These are phyloP conservation scores for Hydrochoerus hydrochaeris DNA, from an alignment of 2,113 vertebrate species.

Conservation along the genomic window DNA sequence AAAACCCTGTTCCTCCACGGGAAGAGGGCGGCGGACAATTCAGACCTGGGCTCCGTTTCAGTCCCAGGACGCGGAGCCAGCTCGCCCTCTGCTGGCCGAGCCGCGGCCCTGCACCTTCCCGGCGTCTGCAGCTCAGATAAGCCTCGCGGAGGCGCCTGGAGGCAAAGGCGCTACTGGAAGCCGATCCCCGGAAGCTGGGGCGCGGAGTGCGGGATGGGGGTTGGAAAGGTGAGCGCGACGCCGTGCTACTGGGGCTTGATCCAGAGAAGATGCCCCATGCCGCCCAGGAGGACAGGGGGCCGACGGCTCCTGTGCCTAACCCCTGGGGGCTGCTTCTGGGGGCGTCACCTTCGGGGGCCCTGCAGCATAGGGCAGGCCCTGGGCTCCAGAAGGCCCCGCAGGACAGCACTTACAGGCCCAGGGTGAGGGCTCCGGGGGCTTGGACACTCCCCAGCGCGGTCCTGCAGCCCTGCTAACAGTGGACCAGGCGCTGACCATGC, in stretches of 20 bases:
- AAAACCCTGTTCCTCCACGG: background rate
- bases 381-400: background rate
- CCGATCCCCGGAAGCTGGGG: background rate
- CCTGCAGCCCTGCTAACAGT: background rate
- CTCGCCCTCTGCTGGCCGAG: background rate
- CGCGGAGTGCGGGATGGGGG: background rate
- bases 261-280: background rate
- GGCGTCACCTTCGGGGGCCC: background rate
- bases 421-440: background rate
- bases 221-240: background rate
- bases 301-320: background rate
- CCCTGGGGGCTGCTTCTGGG: background rate
- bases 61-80: background rate
- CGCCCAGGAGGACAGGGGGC: background rate
- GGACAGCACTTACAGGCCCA: background rate
- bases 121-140: background rate
- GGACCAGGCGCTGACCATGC: background rate
- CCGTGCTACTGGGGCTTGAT: background rate
- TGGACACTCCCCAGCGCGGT: no score
- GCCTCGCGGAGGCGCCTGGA: background rate
- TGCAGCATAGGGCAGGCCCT: background rate
- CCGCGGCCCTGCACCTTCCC: background rate
- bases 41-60: background rate
- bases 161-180: background rate
- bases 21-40: background rate